Base-by-base conservation (phyloP, 2,113 vertebrate genomes). In the Phoenicopterus ruber region DNA sequence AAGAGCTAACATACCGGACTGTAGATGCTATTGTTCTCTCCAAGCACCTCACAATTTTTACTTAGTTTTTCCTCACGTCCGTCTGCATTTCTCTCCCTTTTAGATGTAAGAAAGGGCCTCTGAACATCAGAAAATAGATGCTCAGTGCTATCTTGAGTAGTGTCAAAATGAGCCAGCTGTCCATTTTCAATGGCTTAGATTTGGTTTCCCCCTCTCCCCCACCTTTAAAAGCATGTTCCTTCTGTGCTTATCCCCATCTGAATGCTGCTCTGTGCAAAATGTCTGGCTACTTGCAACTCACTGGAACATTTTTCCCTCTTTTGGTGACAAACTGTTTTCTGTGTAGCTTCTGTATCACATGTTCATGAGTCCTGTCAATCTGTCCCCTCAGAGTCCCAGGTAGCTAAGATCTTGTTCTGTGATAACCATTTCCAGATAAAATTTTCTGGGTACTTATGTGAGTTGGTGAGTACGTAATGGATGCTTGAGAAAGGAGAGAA, bases 271-370 rank as follows among this genome's bases (percentile, higher is more conserved):
- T 31, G 24, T 28, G 3, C 6, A 29, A 65, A 36, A 17, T 6
- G 4, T 34, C 32, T 55, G 47, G 34, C 2, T 38, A 17, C 11
- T 32, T 80, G 21, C 5, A 52, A 29, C 32, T 52, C 54, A 13
- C 4, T 0, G 2, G 22, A 66, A 13, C 4, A 2, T 28, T 32
- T 55, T 17, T 3, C 11, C 11, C 15, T 57, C 16, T 44, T 74
- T 19, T 62, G 59, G 17, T 88, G 47, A n/a, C 63, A 73, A 80
- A n/a, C 13, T 13, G 7, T 59, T 59, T 72, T 72, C 40, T 65
- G 24, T 34, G 28, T 63, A 22, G 38, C 32, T 65, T 66, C 32
- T 67, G 32, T n/a, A 8, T 28, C 31, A 14, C 3, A 0, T 10
- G 4, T 44, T 77, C 66, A 13, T 1, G 2, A 63, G 19, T 26